Conservation (phyloP, 1,140 invertebrate genomes). For the Drosophila nasuta region DNA sequence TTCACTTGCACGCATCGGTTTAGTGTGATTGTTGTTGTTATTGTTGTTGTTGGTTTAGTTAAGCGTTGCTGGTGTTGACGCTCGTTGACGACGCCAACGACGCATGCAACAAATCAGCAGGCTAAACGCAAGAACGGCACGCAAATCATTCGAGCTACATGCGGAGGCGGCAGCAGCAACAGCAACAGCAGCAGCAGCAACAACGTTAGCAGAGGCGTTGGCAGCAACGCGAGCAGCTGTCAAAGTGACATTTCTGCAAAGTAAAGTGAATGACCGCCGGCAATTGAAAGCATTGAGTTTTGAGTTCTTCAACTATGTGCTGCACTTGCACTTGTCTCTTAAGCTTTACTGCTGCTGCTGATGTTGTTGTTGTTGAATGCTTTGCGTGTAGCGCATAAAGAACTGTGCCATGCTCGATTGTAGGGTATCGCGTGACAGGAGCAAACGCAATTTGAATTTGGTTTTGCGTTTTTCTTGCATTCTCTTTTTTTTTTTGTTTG, state of each 20-base stretch:
- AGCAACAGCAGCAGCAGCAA: neutral
- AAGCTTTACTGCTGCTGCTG: constrained; percentile 12
- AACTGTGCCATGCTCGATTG: constrained; percentile 35
- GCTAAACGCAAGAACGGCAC: constrained; percentile 76
- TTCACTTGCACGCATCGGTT: constrained; percentile 65
- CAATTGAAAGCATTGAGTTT: constrained; percentile 32
- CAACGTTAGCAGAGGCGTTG: constrained; percentile 23
- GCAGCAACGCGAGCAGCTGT: constrained; percentile 45
- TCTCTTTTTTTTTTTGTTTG: constrained; percentile 14
- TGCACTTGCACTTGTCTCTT: constrained; percentile 61
- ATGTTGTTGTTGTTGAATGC: constrained; percentile 19
- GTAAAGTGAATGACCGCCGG: constrained; percentile 63
- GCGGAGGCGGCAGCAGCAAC: constrained; percentile 29
- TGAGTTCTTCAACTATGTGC: constrained; percentile 12
- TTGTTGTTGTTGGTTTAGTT: constrained; percentile 49
- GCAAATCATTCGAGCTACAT: constrained; percentile 62
- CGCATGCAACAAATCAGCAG: constrained; percentile 79
- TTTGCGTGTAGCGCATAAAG: constrained; percentile 45
- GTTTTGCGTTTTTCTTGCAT: constrained; percentile 13
- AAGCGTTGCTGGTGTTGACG: constrained; percentile 34
- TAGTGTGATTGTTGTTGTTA: constrained; percentile 34
- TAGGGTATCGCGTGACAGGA: constrained; percentile 44
- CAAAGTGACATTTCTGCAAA: constrained; percentile 66
- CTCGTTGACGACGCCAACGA: constrained; percentile 60
- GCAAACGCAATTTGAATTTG: constrained; percentile 14